These are phyloP conservation scores for Cyaniris semiargus DNA, from an alignment of 2,888 invertebrate species.

Conservation along the genomic window DNA sequence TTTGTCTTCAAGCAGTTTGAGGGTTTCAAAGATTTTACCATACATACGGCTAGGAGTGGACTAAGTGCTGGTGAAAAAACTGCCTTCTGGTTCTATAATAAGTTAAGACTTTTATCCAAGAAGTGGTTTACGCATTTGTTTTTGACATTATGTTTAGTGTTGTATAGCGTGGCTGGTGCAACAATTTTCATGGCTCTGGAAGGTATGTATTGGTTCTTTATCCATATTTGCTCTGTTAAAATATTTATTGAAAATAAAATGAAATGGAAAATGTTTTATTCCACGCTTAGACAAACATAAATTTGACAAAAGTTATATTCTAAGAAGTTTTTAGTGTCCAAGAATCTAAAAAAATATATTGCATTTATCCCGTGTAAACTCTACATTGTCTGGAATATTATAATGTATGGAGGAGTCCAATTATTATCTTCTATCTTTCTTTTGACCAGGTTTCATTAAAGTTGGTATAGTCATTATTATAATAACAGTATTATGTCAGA, in stretches of 20 bases:
- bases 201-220: conserved; percentile 75
- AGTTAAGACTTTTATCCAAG: conserved; percentile 87
- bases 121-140: conserved; percentile 95
- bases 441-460: no score
- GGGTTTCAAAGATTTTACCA: conserved; percentile 88
- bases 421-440: no score
- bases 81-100: conserved; percentile 89
- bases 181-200: conserved; percentile 89
- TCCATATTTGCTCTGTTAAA: neutral
- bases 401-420: no score
- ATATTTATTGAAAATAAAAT: neutral
- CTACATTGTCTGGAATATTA: no score
- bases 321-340: neutral
- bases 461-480: no score
- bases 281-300: no score
- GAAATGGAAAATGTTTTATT: neutral
- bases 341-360: neutral
- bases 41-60: conserved; percentile 86
- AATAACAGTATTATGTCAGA: no score
- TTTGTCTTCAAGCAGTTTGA: conserved; percentile 90
- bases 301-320: neutral
- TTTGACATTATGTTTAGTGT: conserved; percentile 86
- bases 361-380: no score
- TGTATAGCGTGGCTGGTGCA: conserved; percentile 92
- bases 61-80: conserved; percentile 91